Conservation (phyloP, 2,888 invertebrate species). For the Trisateles emortualis region DNA sequence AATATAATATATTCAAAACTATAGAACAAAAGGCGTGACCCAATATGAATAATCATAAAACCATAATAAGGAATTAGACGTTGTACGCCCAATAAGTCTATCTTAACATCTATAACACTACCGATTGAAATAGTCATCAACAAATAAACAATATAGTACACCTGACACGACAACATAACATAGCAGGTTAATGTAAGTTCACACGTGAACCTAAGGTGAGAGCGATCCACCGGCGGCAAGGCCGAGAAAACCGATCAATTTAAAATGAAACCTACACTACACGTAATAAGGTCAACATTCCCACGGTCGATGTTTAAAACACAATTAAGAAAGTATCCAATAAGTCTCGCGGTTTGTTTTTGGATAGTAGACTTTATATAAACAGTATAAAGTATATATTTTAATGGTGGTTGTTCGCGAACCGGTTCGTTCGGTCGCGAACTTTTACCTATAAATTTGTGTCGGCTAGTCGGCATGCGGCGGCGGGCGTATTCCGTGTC, state of each 20-base stretch:
- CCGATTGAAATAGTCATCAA: conserved; percentile 75
- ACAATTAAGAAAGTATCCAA: conserved; percentile 87
- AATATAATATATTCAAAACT: conserved; percentile 44
- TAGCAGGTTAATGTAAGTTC: conserved; percentile 83
- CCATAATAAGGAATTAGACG: conserved; percentile 76
- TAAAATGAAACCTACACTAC: conserved; percentile 67
- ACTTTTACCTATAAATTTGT: conserved; percentile 87
- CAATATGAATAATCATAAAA: conserved; percentile 73
- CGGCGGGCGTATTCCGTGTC: conserved; percentile 66
- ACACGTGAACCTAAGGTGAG: conserved; percentile 85
- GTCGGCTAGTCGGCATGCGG: conserved; percentile 78
- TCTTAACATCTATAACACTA: conserved; percentile 66
- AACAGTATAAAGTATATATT: conserved; percentile 62
- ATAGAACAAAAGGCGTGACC: conserved; percentile 75
- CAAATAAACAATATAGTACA: conserved; percentile 62
- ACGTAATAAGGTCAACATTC: conserved; percentile 77
- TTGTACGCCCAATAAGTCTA: conserved; percentile 77
- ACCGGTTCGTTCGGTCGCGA: conserved; percentile 85
- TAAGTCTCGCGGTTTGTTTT: conserved; percentile 60
- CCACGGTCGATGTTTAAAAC: conserved; percentile 67
- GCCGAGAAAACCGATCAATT: conserved; percentile 73
- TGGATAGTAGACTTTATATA: conserved; percentile 65
- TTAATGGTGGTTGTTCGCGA: conserved; percentile 53
- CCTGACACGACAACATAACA: conserved; percentile 73
- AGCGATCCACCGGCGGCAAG: conserved; percentile 85